Base-by-base conservation (phyloP, 2,888 invertebrate species). In the Ernsta delagoae region DNA sequence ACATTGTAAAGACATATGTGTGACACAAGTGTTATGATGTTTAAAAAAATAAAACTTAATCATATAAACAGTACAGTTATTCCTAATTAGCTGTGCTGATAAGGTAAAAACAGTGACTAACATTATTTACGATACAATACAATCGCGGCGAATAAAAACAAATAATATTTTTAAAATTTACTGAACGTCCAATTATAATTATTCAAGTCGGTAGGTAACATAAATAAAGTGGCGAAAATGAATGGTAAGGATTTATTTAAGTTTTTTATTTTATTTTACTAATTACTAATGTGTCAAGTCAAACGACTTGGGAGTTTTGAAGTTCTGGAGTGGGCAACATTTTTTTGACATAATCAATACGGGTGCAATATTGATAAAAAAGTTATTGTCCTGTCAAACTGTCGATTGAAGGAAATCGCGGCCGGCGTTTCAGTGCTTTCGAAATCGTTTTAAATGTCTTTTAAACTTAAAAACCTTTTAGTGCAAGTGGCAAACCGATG, bases 381-480 rank as follows among this genome's bases (percentile, higher is more conserved):
- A 24, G 24, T 24, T 1, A 24, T 24, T 24, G 24, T 24, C 24
- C 24, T 1, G 24, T 24, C 24, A 24, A 24, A 24, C 24, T 24
- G 24, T 24, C 24, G 24, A 24, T 24, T 24, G 24, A 24, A 1
- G 24, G 24, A 24, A 3, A 24, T 24, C 3, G 61, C 9, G 31
- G 41, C 62, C 62, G 62, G 68, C 36, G 34, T 36, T 61, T 70
- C 53, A 48, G 69, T 60, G 68, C 54, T 71, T 12, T 74, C 63
- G 57, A 31, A 63, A 63, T 65, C 69, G 71, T 72, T 74, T 79
- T 79, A 82, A 56, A 91, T 91, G 90, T 82, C 83, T 83, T 79
- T 77, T 67, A 78, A 80, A 70, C 83, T 92, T 73, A 92, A 87
- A 83, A 87, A 87, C 73, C 71, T 89, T 74, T 74, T 91, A 63